phyloP scores from a whole-genome alignment of 2,113 vertebrate genomes.

The Muntiacus muntjak region DNA sequence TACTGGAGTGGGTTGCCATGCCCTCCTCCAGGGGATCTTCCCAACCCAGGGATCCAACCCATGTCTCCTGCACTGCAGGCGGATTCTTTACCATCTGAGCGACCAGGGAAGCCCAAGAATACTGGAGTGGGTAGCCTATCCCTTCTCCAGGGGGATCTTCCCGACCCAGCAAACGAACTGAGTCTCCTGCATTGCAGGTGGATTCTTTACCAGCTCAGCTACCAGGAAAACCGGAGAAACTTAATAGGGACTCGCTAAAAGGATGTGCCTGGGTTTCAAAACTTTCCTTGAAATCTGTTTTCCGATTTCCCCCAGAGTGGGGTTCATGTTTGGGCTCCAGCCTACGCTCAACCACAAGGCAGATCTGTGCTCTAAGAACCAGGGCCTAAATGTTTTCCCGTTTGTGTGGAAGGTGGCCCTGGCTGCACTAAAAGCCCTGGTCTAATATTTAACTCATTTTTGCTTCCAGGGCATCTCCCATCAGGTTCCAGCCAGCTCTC shows the following conservation, averaged over 20 bases:
- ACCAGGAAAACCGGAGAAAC: background rate
- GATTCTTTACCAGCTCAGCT: background rate
- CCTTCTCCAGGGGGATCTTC: background rate
- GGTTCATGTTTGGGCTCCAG: rapidly evolving
- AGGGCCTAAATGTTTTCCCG: rapidly evolving
- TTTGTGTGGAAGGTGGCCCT: background rate
- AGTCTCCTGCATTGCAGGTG: background rate
- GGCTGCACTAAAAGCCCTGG: rapidly evolving
- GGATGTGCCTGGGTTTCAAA: background rate
- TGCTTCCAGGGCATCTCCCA: background rate
- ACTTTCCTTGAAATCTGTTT: background rate
- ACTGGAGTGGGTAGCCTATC: too few relatives aligned
- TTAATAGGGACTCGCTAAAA: rapidly evolving
- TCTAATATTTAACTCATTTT: constrained; percentile 62
- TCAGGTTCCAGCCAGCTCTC: background rate
- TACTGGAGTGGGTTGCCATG: background rate
- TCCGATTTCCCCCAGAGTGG: background rate
- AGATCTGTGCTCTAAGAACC: background rate
- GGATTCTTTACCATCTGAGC: background rate
- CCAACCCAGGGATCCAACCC: background rate
- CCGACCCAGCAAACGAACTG: background rate
- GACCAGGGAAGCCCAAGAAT: background rate
- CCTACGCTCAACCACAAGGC: background rate
- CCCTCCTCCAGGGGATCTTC: background rate
- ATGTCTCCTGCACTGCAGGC: background rate